Base-by-base conservation (phyloP, 1,140 invertebrate species). In the Pseudomyrmex cubaensis region DNA sequence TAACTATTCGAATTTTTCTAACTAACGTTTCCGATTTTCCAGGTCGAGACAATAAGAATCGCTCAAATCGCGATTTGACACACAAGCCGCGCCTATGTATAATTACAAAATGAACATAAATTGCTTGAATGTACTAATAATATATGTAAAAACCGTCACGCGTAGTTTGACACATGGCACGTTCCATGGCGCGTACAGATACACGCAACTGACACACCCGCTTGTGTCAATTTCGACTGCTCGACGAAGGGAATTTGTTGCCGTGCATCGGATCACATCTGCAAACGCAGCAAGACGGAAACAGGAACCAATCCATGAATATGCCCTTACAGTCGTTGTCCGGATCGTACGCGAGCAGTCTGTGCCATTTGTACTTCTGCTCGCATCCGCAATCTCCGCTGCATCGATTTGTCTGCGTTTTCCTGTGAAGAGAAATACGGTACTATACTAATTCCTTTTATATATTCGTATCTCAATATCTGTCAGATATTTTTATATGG, bases 231-330 rank as follows among this genome's bases (percentile, higher is more conserved):
- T 89, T 90, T 75, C 86, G 76, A 74, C 22, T 84, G 54, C 76
- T 84, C 10, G 91, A 72, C 9, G 89, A 9, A 9, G 87, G 20
- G 56, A 89, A 89, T 64, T 89, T 89, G 22, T 87, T 90, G 15
- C 56, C 86, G 70, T 83, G 84, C 15, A 67, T 4, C 8, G 96
- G 96, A 90, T 96, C 95, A 91, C 98, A 99, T 90, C 97, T 95
- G 92, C 98, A 98, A 17, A 98, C 97, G 93, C 98, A 99, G 93
- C 98, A 98, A 0, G 98, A 98, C 12, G 98, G 98, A 93, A 98
- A 99, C 67, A 98, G 96, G 94, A 99, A 99, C 98, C 98, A 99
- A 93, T 99, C 98, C 95, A 98, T 98, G 93, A 99, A 99, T 84
- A 99, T 98, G 70, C 98, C 98, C 91, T 97, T 97, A 93, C 98